Conservation (phyloP, 2,888 invertebrate species). For the Thereva nobilitata region DNA sequence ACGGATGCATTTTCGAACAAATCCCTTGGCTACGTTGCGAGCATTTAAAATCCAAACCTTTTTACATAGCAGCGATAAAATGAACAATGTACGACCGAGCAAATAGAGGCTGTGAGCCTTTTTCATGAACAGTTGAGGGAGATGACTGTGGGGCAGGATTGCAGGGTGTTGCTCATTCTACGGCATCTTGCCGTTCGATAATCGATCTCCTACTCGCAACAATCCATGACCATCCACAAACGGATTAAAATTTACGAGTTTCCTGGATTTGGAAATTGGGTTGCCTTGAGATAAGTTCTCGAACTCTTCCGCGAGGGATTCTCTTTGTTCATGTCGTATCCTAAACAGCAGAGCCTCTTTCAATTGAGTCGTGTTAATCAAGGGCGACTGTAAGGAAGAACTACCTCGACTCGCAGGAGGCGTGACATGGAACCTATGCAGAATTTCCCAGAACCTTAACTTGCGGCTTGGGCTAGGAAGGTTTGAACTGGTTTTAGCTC, state of each 20-base stretch:
- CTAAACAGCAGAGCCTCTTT: neutral
- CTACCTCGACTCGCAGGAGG: neutral
- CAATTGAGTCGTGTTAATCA: neutral
- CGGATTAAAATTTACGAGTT: neutral
- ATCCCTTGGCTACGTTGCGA: slow-evolving; percentile 15
- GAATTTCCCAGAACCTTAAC: neutral
- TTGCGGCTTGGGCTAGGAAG: neutral
- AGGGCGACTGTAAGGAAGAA: neutral
- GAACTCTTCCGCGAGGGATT: slow-evolving; percentile 1
- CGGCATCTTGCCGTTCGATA: neutral
- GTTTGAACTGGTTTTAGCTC: neutral
- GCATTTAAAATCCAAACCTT: slow-evolving; percentile 43
- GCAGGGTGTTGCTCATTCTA: neutral
- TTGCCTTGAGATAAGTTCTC: neutral
- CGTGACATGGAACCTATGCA: slow-evolving; percentile 1
- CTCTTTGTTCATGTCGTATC: neutral
- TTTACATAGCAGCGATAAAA: slow-evolving; percentile 37
- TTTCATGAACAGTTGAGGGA: neutral
- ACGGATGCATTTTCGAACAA: slow-evolving; percentile 10
- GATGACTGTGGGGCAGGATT: neutral
- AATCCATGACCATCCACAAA: neutral
- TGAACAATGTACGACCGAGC: slow-evolving; percentile 43
- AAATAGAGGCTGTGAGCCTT: slow-evolving; percentile 33
- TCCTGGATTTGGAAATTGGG: neutral
- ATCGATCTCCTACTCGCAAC: neutral